Base-by-base conservation (phyloP, 2,113 vertebrate genomes). In the Syngnathus floridae region DNA sequence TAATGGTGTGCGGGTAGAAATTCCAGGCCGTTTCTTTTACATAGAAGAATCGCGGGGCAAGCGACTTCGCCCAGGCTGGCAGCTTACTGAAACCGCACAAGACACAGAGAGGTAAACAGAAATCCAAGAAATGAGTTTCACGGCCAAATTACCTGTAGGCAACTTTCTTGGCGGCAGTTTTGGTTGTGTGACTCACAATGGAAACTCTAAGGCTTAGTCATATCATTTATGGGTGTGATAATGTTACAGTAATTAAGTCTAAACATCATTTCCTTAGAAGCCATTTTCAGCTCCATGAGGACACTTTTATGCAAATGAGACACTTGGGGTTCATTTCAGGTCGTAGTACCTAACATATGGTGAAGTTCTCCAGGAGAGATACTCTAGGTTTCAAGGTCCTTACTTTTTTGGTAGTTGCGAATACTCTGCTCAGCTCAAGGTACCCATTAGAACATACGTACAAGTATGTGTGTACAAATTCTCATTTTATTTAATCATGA, bases 11-110 rank as follows among this genome's bases (percentile, higher is more conserved):
- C 0, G 92, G 92, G 71, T 93, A 92, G 74, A 92, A 91, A 81
- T 93, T 93, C 92, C 92, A 93, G 72, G 92, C 90, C 45, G 88
- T 92, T 75, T 93, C 92, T 8, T 88, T 92, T 77, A 92, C 77
- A 8, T 92, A 92, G 80, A 92, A 93, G 76, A 89, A 70, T 62
- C 87, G 84, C 0, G 92, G 92, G 35, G 91, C 85, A 70, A 92
- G 90, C 5, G 80, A 67, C 73, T 80, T 88, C 6, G 73, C 81
- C 92, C 92, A 93, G 26, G 81, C 65, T 0, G 92, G 92, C 38
- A 93, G 84, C 81, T 92, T 93, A 69, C 92, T 93, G 76, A 60
- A 77, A 70, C 26, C 43, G 73, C 46, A 72, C 67, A 31, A 60
- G 40, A 2, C 43, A 14, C 43, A 17, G 43, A 46, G 43, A 46